Percentiles rank a stretch among this genome's conserved stretches.
Evolutionary conservation across 2,113 vertebrate species (phyloP).

Genomic region (Mastomys coucha): DNA sequence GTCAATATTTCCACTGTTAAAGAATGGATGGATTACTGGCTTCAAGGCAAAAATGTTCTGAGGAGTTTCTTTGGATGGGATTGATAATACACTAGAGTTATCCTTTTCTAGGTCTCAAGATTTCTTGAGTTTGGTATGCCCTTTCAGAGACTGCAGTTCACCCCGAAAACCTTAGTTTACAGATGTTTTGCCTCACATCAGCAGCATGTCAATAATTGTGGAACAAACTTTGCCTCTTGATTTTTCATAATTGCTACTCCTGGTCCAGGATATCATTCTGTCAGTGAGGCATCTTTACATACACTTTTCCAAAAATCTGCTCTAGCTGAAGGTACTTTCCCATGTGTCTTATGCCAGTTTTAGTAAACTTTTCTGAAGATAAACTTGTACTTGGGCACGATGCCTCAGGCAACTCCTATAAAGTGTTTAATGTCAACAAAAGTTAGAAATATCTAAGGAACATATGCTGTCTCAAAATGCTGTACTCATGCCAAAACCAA

Average conservation of each 20-base stretch:
- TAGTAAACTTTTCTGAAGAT: slow-evolving; percentile 61
- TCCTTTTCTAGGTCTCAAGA: slow-evolving; percentile 18
- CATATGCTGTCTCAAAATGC: slow-evolving; percentile 51
- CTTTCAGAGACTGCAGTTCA: slow-evolving; percentile 46
- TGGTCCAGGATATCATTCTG: slow-evolving; percentile 38
- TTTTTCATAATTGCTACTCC: slow-evolving; percentile 55
- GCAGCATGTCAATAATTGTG: background rate
- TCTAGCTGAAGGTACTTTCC: slow-evolving; percentile 43
- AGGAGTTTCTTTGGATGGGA: slow-evolving; percentile 58
- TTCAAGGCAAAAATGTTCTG: slow-evolving; percentile 51
- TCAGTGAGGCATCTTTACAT: background rate
- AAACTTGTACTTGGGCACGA: slow-evolving; percentile 19
- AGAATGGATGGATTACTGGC: slow-evolving; percentile 43
- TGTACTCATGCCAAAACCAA: slow-evolving; percentile 23
- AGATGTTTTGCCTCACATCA: background rate
- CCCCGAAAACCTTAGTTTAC: slow-evolving; percentile 10
- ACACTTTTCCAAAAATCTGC: background rate
- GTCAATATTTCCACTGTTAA: slow-evolving; percentile 14
- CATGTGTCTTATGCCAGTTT: background rate
- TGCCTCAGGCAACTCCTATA: slow-evolving; percentile 30
- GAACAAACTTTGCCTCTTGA: slow-evolving; percentile 5
- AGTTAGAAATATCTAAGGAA: slow-evolving; percentile 69
- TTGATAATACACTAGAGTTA: background rate
- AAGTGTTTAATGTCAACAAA: slow-evolving; percentile 63
- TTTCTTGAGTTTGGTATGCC: slow-evolving; percentile 39